These are phyloP conservation scores for Hoplostethus mediterraneus DNA, from an alignment of 2,797 vertebrate genomes.

Conservation along the genomic window DNA sequence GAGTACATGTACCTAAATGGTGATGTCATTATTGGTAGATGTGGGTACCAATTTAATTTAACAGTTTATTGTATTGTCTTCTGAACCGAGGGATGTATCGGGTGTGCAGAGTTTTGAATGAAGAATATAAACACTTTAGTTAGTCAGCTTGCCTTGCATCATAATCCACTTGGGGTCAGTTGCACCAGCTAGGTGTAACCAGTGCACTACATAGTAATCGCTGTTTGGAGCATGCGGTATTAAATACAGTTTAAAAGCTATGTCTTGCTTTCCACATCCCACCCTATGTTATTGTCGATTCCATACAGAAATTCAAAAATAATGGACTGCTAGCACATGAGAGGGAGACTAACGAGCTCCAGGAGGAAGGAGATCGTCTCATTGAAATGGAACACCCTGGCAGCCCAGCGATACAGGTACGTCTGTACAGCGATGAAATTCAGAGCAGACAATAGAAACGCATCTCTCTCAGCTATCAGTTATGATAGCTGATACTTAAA, in stretches of 20 bases:
- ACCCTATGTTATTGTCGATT: background rate
- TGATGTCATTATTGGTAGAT: too few species aligned
- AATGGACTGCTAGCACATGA: slow-evolving; percentile 89
- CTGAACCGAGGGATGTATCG: background rate
- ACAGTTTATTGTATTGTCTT: background rate
- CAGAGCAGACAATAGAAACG: background rate
- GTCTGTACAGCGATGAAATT: background rate
- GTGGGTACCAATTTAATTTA: too few species aligned
- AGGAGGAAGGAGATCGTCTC: slow-evolving; percentile 85
- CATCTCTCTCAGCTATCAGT: background rate
- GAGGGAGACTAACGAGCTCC: slow-evolving; percentile 84
- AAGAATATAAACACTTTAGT: slow-evolving; percentile 3
- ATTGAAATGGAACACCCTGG: slow-evolving; percentile 87
- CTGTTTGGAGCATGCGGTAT: background rate
- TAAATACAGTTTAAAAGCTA: background rate
- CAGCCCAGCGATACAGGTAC: slow-evolving; percentile 84
- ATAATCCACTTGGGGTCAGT: background rate
- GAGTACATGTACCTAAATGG: background rate
- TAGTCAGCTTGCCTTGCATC: slow-evolving; percentile 14
- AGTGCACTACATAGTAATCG: background rate
- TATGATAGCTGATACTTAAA: background rate
- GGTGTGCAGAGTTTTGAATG: background rate
- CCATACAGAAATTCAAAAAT: slow-evolving; percentile 90
- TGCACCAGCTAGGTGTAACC: slow-evolving; percentile 16
- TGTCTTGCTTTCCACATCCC: background rate